A percentile compares a stretch with the other conserved stretches of the same genome.
Evolutionary conservation across 2,888 invertebrate species (phyloP).

Genomic region (Linnaemya tessellans): DNA sequence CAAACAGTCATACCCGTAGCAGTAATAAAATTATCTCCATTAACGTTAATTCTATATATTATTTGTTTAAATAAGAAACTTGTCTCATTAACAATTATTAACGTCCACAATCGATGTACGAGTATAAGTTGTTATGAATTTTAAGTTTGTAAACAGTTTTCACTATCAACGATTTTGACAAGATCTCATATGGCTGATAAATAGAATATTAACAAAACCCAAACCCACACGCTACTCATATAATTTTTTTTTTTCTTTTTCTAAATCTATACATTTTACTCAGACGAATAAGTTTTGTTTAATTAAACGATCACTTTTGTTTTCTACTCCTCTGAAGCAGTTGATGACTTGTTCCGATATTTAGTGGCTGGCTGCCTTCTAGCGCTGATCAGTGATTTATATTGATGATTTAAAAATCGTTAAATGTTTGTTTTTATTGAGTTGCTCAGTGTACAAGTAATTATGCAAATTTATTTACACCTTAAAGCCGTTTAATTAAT

Average conservation of each 20-base stretch:
- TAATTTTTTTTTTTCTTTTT: not conserved
- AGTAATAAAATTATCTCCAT: constrained; percentile 13
- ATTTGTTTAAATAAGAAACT: constrained; percentile 1
- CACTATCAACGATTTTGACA: constrained; percentile 16
- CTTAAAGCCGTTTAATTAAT: constrained; percentile 42
- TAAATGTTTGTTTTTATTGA: constrained; percentile 37
- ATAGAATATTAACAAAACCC: not conserved
- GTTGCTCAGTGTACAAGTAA: constrained; percentile 15
- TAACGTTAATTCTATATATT: constrained; percentile 29
- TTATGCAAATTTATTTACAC: constrained; percentile 59
- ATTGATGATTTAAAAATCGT: constrained; percentile 31
- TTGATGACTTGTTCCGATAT: constrained; percentile 24
- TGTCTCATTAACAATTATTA: constrained; percentile 32
- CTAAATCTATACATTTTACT: constrained; percentile 12
- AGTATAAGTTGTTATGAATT: constrained; percentile 27
- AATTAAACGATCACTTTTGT: constrained; percentile 16
- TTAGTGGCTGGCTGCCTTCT: not conserved
- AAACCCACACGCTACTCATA: constrained; percentile 7
- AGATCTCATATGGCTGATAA: constrained; percentile 37
- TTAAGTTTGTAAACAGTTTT: constrained; percentile 18
- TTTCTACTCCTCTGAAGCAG: constrained; percentile 5
- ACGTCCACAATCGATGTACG: not conserved
- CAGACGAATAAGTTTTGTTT: not conserved
- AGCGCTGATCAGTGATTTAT: constrained; percentile 32
- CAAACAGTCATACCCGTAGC: not conserved